Conservation (phyloP, 2,888 invertebrate genomes). For the Ceramica pisi region DNA sequence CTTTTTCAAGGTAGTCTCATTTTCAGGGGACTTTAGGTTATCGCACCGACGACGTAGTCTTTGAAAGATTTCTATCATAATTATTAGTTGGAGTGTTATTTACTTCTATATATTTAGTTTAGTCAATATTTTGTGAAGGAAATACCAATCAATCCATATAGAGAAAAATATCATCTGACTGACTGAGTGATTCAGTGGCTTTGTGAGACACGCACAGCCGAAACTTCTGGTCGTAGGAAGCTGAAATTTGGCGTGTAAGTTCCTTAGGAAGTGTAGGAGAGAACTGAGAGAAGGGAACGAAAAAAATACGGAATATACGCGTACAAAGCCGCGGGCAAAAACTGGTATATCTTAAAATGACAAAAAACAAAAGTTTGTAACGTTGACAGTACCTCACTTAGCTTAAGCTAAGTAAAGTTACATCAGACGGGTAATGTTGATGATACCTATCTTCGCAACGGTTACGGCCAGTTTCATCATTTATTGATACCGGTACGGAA, state of each 20-base stretch:
- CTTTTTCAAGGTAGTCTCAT: constrained; percentile 5
- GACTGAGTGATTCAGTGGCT: too few species aligned
- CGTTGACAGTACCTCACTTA: background rate
- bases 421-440: background rate
- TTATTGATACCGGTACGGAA: constrained; percentile 19
- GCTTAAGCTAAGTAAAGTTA: background rate
- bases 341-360: too few species aligned
- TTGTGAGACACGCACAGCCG: too few species aligned
- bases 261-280: too few species aligned
- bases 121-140: background rate
- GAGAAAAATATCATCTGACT: too few species aligned
- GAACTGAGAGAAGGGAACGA: too few species aligned
- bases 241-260: too few species aligned
- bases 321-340: too few species aligned
- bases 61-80: background rate
- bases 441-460: background rate
- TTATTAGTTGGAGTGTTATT: background rate
- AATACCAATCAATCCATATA: too few species aligned
- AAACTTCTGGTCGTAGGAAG: too few species aligned
- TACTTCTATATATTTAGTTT: background rate
- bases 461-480: constrained; percentile 28
- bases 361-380: background rate
- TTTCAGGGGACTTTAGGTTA: background rate
- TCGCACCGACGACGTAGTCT: too few species aligned
- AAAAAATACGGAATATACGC: too few species aligned